phyloP scores from a whole-genome alignment of 2,113 vertebrate genomes.

The Tenebrosternarchus preto region DNA sequence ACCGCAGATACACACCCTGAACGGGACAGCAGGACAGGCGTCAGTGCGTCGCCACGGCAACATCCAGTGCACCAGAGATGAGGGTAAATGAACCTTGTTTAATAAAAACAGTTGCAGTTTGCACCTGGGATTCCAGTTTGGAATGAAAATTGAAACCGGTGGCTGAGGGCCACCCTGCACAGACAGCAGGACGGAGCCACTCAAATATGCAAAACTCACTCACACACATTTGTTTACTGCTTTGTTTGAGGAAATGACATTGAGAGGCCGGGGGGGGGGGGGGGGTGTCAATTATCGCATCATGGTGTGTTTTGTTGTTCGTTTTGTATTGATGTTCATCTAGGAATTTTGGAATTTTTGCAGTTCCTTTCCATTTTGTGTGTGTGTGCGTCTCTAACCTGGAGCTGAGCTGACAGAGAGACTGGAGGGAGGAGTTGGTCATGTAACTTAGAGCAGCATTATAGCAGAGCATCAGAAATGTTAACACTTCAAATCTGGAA shows the following conservation, averaged over 20 bases:
- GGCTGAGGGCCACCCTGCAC: neutral
- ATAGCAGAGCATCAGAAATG: slow-evolving; percentile 94
- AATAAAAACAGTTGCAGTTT: no score
- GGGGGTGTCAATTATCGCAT: no score
- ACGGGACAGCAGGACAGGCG: slow-evolving; percentile 25
- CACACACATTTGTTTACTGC: neutral
- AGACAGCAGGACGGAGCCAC: neutral
- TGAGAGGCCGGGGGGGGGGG: neutral
- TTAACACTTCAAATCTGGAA: slow-evolving; percentile 92
- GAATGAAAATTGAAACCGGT: no score
- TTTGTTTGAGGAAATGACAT: neutral
- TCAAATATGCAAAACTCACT: neutral
- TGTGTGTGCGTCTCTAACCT: slow-evolving; percentile 76
- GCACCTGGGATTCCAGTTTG: no score
- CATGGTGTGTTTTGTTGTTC: no score
- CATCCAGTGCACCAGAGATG: neutral
- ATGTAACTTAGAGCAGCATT: slow-evolving; percentile 93
- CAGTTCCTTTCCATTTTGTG: neutral
- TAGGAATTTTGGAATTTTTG: neutral
- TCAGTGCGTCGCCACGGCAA: slow-evolving; percentile 7
- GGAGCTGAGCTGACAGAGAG: slow-evolving; percentile 93
- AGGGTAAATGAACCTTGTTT: no score
- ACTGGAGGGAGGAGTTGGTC: slow-evolving; percentile 88
- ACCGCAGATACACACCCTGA: slow-evolving; percentile 93
- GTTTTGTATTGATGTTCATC: neutral